Percentiles rank a stretch among this genome's conserved stretches.
phyloP scores from a whole-genome alignment of 2,113 vertebrate genomes.

The Mustelus asterias region DNA sequence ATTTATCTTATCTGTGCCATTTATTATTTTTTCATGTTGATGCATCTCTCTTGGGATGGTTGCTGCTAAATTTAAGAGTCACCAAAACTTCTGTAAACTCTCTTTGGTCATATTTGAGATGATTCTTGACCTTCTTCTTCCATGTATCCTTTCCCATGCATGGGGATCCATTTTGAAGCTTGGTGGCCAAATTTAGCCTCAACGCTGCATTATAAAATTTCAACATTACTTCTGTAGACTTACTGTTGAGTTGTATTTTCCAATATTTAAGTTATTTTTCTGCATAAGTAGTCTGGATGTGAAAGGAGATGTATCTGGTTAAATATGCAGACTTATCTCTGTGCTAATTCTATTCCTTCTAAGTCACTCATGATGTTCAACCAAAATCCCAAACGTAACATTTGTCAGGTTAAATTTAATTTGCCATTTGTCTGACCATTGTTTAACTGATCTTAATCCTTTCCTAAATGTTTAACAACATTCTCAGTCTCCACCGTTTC shows the following conservation, averaged over 20 bases:
- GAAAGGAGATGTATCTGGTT: not conserved
- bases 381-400: not conserved
- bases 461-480: not conserved
- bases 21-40: not conserved
- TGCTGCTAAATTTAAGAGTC: not conserved
- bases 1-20: not conserved
- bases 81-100: not conserved
- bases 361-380: not conserved
- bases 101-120: not conserved
- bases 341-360: not conserved
- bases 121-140: not conserved
- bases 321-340: not conserved
- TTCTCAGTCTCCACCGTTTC: not conserved
- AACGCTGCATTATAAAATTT: not conserved
- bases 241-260: not conserved
- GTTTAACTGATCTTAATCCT: not conserved
- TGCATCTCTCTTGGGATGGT: not conserved
- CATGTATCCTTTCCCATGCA: not conserved
- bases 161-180: not conserved
- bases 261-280: not conserved
- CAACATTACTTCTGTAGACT: not conserved
- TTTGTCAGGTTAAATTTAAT: constrained; percentile 22
- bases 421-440: not conserved
- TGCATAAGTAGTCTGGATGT: not conserved
- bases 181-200: not conserved